A percentile compares a stretch with the other conserved stretches of the same genome.
Evolutionary conservation across 2,888 invertebrate genomes (phyloP).

Genomic region (Melangyna quadrimaculata): DNA sequence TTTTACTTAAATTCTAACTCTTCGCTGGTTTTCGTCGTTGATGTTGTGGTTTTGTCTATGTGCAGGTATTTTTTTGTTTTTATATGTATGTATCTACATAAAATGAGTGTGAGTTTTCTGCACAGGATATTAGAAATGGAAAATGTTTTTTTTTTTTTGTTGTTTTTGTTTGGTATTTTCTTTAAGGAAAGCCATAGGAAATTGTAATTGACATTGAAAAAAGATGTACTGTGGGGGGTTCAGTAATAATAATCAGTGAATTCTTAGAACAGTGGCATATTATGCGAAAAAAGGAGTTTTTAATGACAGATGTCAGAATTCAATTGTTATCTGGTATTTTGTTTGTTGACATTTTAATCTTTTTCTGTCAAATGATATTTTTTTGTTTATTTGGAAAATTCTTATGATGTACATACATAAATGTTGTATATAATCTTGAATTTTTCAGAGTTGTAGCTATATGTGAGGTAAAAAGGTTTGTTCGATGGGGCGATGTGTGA

Average conservation of each 20-base stretch:
- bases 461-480: background rate
- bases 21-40: background rate
- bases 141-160: background rate
- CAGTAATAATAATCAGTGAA: background rate
- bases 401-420: background rate
- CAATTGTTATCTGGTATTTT: background rate
- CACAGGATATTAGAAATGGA: conserved; percentile 29
- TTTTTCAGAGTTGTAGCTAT: background rate
- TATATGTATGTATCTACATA: too few relatives aligned
- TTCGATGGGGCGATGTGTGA: background rate
- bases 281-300: background rate
- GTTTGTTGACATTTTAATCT: background rate
- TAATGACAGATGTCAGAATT: conserved; percentile 23
- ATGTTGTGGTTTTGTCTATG: background rate
- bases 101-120: background rate
- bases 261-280: background rate
- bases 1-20: background rate
- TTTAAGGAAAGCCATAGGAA: conserved; percentile 1
- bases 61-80: background rate
- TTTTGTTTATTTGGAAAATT: background rate
- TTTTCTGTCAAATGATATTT: background rate
- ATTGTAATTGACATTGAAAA: conserved; percentile 7
- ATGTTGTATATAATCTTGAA: background rate
- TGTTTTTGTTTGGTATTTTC: background rate
- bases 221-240: background rate